phyloP scores from a whole-genome alignment of 2,113 vertebrate species.

The Brachyhypopomus occidentalis region DNA sequence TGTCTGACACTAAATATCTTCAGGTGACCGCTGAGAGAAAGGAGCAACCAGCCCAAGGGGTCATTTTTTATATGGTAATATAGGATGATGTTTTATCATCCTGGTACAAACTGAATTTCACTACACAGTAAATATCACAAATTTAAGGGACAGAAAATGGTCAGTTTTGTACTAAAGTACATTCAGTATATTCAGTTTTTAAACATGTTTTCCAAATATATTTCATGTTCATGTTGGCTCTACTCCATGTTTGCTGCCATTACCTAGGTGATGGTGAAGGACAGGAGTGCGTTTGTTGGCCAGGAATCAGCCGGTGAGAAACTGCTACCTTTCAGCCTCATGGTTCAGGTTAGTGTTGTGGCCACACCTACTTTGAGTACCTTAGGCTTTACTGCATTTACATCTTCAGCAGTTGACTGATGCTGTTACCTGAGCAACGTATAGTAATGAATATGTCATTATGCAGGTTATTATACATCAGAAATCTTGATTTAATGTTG shows the following conservation, averaged over 20 bases:
- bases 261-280: constrained; percentile 14
- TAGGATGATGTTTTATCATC: background rate
- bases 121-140: too few relatives aligned
- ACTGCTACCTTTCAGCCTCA: constrained; percentile 12
- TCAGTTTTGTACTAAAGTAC: background rate
- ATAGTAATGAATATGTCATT: too few relatives aligned
- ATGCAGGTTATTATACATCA: too few relatives aligned
- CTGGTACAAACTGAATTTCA: too few relatives aligned
- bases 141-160: too few relatives aligned
- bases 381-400: background rate
- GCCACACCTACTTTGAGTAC: background rate
- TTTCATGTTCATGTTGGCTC: background rate
- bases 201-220: background rate
- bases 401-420: too few relatives aligned
- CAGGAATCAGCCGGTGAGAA: constrained; percentile 24
- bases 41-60: constrained; percentile 8
- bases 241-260: background rate
- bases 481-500: too few relatives aligned
- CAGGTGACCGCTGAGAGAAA: background rate
- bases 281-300: constrained; percentile 26
- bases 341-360: constrained; percentile 14
- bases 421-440: too few relatives aligned
- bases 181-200: background rate
- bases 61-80: constrained; percentile 24
- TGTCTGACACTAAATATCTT: constrained; percentile 13